Base-by-base conservation (phyloP, 53 echinoderm and acorn worm genomes). In the Antedon mediterranea region DNA sequence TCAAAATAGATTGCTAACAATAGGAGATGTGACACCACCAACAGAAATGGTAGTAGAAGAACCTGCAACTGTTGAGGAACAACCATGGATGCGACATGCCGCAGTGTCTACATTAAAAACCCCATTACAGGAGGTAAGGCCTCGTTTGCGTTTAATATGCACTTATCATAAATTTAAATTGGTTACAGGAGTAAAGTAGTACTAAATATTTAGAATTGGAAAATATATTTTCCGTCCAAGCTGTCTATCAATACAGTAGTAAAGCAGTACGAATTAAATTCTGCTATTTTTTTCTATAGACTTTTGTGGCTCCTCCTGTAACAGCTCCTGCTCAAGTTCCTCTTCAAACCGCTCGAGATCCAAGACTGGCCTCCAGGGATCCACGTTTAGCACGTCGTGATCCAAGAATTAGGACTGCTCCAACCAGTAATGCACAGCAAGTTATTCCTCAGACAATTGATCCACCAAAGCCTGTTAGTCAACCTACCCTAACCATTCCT, bases 311-410 rank as follows among this genome's bases (percentile, higher is more conserved):
- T 29, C 9, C 28, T 31, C 4, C 23, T 11, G 26, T 73, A 31
- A 7, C 74, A 73, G 72, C 87, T 78, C 32, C 71, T 76, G 31
- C 79, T 74, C 28, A 71, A 28, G 8, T 79, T 15, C 0, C 79
- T 30, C 11, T 74, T 15, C 0, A 80, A 80, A 30, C 84, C 75
- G 34, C 74, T 29, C 72, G 82, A 34, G 83, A 81, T 43, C 81
- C 85, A 26, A 37, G 84, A 28, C 28, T 80, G 29, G 72, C 84
- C 32, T 73, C 80, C n/a, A 78, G 86, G 42, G 91, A 91, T 71
- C 93, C 93, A 29, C 76, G 93, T 30, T 32, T 83, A 42, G 85
- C 88, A 28, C 34, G 79, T 20, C 83, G 94, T 78, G 94, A 94
- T 82, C 91, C 94, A 9, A 87, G 93, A 73, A 34, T 83, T 5